Base-by-base conservation (phyloP, 2,113 vertebrate genomes). In the Apaloderma vittatum region DNA sequence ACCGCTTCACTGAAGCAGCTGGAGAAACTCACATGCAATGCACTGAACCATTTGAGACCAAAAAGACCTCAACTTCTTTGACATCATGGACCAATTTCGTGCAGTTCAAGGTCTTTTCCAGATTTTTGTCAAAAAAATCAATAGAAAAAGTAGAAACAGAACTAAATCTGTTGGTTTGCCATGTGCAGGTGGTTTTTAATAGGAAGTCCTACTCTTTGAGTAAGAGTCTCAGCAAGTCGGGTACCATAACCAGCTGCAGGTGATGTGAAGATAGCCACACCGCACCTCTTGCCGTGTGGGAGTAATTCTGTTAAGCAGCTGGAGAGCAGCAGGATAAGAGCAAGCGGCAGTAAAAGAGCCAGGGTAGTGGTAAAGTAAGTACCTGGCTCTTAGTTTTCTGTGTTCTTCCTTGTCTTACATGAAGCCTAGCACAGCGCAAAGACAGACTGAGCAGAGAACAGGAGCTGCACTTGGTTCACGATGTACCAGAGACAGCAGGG, bases 11-110 rank as follows among this genome's bases (percentile, higher is more conserved):
- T 15, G 15, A 90, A 94, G 90, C 85, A 92, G 88, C 82, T 86
- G 88, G 82, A 90, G 88, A 87, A 45, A 79, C 34, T 7, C 27
- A 20, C 4, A 18, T 45, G 93, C 74, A 96, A 94, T 94, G 96
- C 79, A 59, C 67, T 49, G 62, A 88, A 76, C 49, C 48, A 63
- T 80, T 15, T 88, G 76, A 88, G 36, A 67, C 59, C 86, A 75
- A 67, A 80, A 55, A 80, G 59, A 51, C 61, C 91, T 94, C 76
- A 92, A 34, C 43, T 83, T 49, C 82, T 86, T 54, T 83, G 72
- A 92, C 88, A 90, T 27, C 54, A 74, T 19, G 68, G 92, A 91
- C 46, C 1, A 0, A 24, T 63, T 77, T 83, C 80, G 49, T 59
- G 61, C 6, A 2, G 75, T 88, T 92, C 45, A 92, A 84, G 72